phyloP scores from a whole-genome alignment of 1,140 invertebrate species.

The Achatina immaculata region DNA sequence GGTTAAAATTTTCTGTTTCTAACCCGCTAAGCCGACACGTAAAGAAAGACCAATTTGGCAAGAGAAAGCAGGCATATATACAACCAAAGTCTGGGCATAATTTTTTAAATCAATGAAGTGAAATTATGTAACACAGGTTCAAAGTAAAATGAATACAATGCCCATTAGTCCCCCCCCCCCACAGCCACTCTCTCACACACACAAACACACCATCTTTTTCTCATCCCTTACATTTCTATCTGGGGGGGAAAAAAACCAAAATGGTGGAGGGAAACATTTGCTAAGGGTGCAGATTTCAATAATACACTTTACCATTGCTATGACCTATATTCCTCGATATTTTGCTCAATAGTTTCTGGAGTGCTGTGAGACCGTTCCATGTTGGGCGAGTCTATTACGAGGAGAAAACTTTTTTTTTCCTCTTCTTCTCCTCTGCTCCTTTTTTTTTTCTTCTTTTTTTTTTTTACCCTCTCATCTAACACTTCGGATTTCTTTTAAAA shows the following conservation, averaged over 20 bases:
- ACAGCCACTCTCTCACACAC: background rate
- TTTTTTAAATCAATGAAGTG: too few species aligned
- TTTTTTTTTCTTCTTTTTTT: constrained; percentile 22
- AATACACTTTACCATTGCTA: constrained; percentile 54
- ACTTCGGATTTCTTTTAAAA: background rate
- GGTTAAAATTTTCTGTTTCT: too few species aligned
- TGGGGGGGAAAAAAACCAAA: background rate
- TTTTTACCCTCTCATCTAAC: background rate
- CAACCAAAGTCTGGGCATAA: too few species aligned
- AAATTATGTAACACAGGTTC: background rate
- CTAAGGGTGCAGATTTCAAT: constrained; percentile 44
- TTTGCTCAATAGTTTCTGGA: constrained; percentile 60
- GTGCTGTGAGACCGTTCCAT: constrained; percentile 53
- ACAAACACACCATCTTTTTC: too few species aligned
- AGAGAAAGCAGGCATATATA: too few species aligned
- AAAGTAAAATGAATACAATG: background rate
- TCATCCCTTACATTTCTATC: too few species aligned
- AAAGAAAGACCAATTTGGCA: too few species aligned
- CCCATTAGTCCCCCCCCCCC: constrained; percentile 11
- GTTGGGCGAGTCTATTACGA: constrained; percentile 39
- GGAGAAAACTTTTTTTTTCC: constrained; percentile 23
- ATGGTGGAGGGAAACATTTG: constrained; percentile 16
- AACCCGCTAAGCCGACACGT: too few species aligned
- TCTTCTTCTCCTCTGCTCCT: too few species aligned
- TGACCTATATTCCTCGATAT: constrained; percentile 60